Base-by-base conservation (phyloP, 2,888 invertebrate species). In the Synergus gifuensis region DNA sequence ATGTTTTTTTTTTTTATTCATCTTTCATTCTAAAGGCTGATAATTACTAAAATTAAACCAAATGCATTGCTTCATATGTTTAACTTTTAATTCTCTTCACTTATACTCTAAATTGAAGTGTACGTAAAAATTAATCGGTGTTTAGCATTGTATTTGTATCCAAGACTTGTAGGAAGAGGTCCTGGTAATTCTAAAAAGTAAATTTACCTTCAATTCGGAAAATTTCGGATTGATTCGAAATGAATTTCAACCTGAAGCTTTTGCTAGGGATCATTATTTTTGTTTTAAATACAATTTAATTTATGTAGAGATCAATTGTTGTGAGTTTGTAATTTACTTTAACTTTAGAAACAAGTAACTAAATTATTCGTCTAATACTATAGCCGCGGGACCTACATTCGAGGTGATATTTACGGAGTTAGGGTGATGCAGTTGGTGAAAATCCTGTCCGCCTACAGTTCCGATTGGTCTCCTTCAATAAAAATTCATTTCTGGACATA, bases 361-460 rank as follows among this genome's bases (percentile, higher is more conserved):
- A 46, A 46, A 22, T 67, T 46, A 67, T 46, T 46, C 67, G 67
- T 46, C 22, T 46, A 67, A 73, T 28, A 9, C 44, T 44, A 12
- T 8, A 64, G 67, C 11, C 46, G 14, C 49, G 22, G 73, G 73
- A 73, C 73, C 54, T 28, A 28, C 28, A 73, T 73, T 73, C 28
- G 73, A 36, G 49, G 49, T 73, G 73, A 54, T 73, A 73, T 73
- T 73, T 73, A 73, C 49, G 36, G 73, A 73, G 49, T 73, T 54
- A 73, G 49, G 73, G 49, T 73, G 22, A 22, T 22, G 49, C 54
- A 73, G 73, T 73, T 73, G 8, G 49, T 73, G 49, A 73, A 73
- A 73, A 73, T 73, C 73, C 73, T 49, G 73, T 73, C 49, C 54
- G 73, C 73, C 73, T 54, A 73, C 73, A 28, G 28, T 62, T 28